Base-by-base conservation (phyloP, 2,113 vertebrate genomes). In the Pelvicachromis taeniatus region DNA sequence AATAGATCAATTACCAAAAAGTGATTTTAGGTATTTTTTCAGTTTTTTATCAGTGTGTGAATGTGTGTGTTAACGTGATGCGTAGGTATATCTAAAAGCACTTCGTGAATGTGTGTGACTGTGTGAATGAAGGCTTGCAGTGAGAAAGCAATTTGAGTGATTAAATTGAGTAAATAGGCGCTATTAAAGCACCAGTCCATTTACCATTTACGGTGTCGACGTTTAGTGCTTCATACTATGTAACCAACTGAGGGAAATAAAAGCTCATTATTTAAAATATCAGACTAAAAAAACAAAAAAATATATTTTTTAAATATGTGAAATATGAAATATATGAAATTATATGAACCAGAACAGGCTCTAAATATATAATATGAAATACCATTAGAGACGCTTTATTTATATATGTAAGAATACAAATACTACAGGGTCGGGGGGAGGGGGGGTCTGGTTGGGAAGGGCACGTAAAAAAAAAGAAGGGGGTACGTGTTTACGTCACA, bases 401-500 rank as follows among this genome's bases (percentile, higher is more conserved):
- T 73, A 48, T 16, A 9, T 19, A 19, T 12, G 4, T 2, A 50
- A 75, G 42, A 50, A 75, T 75, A 9, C 3, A 31, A 17, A 9
- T 23, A 63, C 31, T 63, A 12, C 6, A 61, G 5, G 55, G 38
- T 31, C 78, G 2, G 11, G 8, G 56, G 3, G 53, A n/a, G 11
- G 11, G 26, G 85, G 78, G 13, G 65, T 23, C 77, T 23, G 13
- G 42, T 40, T 35, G 52, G 59, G 75, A 19, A 53, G 23, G 7
- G 73, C 31, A 92, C 94, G 93, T 92, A 89, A 89, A 56, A 88
- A 21, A 33, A 61, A 78, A 50, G 63, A 77, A 23, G 89, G 80
- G 88, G 68, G 50, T 91, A 68, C 90, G 93, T 91, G 21, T 1
- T 94, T 23, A 94, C 96, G 95, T 96, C 96, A 96, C 88, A 92